Evolutionary conservation across 2,113 vertebrate genomes (phyloP), one percentile per base, ranked within the genome.

Genomic region (Pituophis catenifer): DNA sequence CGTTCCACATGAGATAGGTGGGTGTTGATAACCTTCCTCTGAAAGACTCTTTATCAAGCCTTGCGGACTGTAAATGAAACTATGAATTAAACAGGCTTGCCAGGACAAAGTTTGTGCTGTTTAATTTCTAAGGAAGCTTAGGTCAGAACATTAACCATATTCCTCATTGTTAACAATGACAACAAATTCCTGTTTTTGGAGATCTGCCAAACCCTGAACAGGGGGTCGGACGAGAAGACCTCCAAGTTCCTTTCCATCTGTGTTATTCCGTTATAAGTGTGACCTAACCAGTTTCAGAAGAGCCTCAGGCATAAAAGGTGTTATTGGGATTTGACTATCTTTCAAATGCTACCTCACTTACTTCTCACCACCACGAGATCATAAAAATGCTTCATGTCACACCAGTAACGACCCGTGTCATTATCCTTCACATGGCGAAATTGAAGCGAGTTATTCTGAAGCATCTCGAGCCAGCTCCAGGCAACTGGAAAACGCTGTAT

Each of bases 351-450:
- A 21, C 1, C 53, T 23, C 55, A 90, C 89, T 95, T 57, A 97
- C 97, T 96, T 95, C 53, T 94, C 91, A 96, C 21, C 94, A 94
- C 89, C 65, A 95, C 94, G 92, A 97, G 95, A 92, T 96, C 91
- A 48, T 96, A 96, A 92, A 93, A 96, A 93, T 92, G 94, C 15
- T 9, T 26, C 2, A 24, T 3, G 19, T 2, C 44, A 0, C 96
- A 97, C 97, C 97, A 97, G 94, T 97, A 97, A 48, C 95, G n/a
- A 3, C 97, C 96, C 0, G 94, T 94, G 0, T 97, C 96, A 1
- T 55, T 92, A 2, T 96, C 95, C 19, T 65, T 54, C 91, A 94
- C 90, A 3, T 65, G 87, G 33, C 90, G 90, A 44, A 97, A 91
- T 90, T 53, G 88, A n/a, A 97, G 44, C 33, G 97, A 97, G 50